Evolutionary conservation across 2,113 vertebrate species (phyloP), one percentile per base, ranked within the genome.

Genomic region (Malurus alboscapulatus): DNA sequence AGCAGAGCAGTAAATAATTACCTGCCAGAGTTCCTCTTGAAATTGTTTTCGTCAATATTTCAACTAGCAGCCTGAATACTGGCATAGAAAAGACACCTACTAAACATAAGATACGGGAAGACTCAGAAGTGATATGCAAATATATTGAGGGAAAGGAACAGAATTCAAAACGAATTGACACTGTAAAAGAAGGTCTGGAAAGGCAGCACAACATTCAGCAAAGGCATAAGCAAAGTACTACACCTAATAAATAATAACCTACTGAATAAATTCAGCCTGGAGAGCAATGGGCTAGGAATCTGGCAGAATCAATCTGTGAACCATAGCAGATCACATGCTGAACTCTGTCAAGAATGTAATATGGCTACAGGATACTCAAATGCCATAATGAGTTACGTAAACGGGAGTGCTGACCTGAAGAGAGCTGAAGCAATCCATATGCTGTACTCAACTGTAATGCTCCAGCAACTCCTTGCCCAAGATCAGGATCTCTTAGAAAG

Each of bases 101-200:
- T 45, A 87, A 87, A 57, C 17, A 7, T 6, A 79, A 75, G 6
- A 47, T 2, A 47, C 9, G 26, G 27, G 22, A 71, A 66, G 42
- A 65, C 38, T 27, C 21, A 61, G 22, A 81, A 6, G 38, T 38
- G 15, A 66, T 72, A 63, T 21, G 10, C 20, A 62, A 69, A 36
- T 12, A 42, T 0, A 1, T 1, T 69, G 15, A 1, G 15, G 20
- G 20, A 19, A 22, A 66, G 19, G 9, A 88, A 58, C 1, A 73
- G 42, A 83, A 94, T 45, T 83, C 27, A 83, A 59, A 87, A 26
- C 16, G 38, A 74, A 55, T 17, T 22, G 29, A 40, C 67, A 79
- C 17, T 6, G 3, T 47, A 73, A 72, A 81, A 63, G 0, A 1
- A 34, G 9, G 30, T 48, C 42, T 62, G 17, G 19, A 93, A 82